Evolutionary conservation across 2,113 vertebrate genomes (phyloP).

Genomic region (Pavo muticus): DNA sequence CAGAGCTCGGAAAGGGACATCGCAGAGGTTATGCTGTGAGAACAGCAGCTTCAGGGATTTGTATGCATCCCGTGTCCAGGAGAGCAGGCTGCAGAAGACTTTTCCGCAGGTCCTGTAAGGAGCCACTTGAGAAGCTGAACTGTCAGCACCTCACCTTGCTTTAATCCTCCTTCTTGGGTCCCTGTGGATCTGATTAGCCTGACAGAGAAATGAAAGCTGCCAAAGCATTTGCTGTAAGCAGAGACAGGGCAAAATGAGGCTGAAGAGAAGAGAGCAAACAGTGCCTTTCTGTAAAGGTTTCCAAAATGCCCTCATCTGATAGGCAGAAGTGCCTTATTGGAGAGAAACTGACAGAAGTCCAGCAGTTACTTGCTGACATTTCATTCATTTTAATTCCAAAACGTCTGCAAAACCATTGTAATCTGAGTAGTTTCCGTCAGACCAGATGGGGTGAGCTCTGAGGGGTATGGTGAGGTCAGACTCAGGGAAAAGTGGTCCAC

Average conservation of each 20-base stretch:
- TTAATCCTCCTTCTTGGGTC: conserved; percentile 33
- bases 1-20: background rate
- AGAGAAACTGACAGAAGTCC: conserved; percentile 15
- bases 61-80: background rate
- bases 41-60: conserved; percentile 1
- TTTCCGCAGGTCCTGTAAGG: background rate
- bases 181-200: conserved; percentile 56
- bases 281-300: conserved; percentile 4
- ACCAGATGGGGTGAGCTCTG: background rate
- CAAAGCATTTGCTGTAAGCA: background rate
- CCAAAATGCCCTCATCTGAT: background rate
- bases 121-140: background rate
- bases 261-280: background rate
- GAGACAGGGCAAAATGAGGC: background rate
- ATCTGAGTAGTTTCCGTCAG: background rate
- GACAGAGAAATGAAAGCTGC: conserved; percentile 44
- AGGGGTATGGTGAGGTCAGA: background rate
- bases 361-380: background rate
- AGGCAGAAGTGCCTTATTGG: background rate
- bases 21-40: background rate
- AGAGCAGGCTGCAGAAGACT: conserved; percentile 21
- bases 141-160: conserved; percentile 2
- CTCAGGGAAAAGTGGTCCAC: background rate
- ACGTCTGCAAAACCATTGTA: background rate
- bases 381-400: conserved; percentile 33